Evolutionary conservation across 1,140 invertebrate genomes (phyloP).

Genomic region (Bombus affinis): DNA sequence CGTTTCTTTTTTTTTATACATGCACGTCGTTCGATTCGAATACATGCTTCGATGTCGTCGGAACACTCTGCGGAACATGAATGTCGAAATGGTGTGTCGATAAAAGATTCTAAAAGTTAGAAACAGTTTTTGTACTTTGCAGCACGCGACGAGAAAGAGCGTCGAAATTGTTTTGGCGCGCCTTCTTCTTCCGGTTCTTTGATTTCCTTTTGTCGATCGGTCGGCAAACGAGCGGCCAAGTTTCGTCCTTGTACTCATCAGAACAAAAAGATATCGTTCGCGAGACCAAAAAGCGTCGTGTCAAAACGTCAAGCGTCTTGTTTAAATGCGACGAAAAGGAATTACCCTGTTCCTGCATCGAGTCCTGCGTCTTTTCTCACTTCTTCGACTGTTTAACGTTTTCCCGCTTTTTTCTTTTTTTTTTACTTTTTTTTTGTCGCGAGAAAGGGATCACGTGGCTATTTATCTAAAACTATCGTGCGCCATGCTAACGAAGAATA

Average conservation of each 20-base stretch:
- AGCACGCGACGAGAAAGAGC: conserved; percentile 61
- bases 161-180: conserved; percentile 8
- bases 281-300: conserved; percentile 20
- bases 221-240: background rate
- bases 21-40: background rate
- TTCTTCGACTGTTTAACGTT: background rate
- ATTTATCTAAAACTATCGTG: conserved; percentile 2
- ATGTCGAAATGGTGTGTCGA: conserved; percentile 30
- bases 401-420: background rate
- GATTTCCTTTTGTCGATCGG: background rate
- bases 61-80: conserved; percentile 12
- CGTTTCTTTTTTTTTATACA: background rate
- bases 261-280: conserved; percentile 30
- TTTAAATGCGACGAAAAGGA: conserved; percentile 48
- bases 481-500: conserved; percentile 19
- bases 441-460: conserved; percentile 11
- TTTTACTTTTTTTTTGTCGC: background rate
- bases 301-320: background rate
- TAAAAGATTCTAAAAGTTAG: conserved; percentile 66
- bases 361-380: conserved; percentile 22
- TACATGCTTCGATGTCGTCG: conserved; percentile 24
- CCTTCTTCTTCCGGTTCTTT: background rate
- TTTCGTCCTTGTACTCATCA: background rate
- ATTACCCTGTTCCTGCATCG: conserved; percentile 62
- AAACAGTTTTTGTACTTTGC: conserved; percentile 77